phyloP scores from a whole-genome alignment of 2,888 invertebrate genomes.

The Automeris io region DNA sequence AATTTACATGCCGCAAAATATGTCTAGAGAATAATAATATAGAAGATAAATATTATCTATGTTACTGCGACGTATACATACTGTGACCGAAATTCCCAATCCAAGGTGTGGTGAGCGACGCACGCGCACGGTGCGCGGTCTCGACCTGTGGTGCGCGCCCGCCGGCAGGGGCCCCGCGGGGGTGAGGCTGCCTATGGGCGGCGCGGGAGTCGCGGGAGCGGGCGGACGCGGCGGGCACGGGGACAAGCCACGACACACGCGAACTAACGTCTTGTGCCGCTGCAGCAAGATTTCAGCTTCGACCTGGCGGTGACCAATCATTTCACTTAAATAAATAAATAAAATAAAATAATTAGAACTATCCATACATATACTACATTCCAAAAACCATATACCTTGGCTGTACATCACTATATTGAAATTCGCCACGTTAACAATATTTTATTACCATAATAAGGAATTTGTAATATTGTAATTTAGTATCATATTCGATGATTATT shows the following conservation, averaged over 20 bases:
- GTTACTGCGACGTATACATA: conserved; percentile 34
- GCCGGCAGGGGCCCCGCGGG: conserved; percentile 50
- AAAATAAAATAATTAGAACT: background rate
- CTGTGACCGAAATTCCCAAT: conserved; percentile 90
- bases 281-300: conserved; percentile 92
- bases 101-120: conserved; percentile 86
- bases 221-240: conserved; percentile 45
- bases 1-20: too few relatives aligned
- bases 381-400: too few relatives aligned
- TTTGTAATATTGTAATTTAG: too few relatives aligned
- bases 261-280: conserved; percentile 87
- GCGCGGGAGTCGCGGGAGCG: conserved; percentile 20
- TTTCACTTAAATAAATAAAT: background rate
- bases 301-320: conserved; percentile 71
- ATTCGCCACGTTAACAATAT: too few relatives aligned
- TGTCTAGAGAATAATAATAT: too few relatives aligned
- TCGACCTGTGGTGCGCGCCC: conserved; percentile 53
- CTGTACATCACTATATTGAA: too few relatives aligned
- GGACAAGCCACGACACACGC: conserved; percentile 77
- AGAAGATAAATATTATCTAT: too few relatives aligned
- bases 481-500: background rate
- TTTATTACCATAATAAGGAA: too few relatives aligned
- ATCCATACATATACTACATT: background rate
- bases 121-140: conserved; percentile 80
- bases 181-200: conserved; percentile 59